Conservation (phyloP, 2,797 vertebrate genomes). For the Todus mexicanus region DNA sequence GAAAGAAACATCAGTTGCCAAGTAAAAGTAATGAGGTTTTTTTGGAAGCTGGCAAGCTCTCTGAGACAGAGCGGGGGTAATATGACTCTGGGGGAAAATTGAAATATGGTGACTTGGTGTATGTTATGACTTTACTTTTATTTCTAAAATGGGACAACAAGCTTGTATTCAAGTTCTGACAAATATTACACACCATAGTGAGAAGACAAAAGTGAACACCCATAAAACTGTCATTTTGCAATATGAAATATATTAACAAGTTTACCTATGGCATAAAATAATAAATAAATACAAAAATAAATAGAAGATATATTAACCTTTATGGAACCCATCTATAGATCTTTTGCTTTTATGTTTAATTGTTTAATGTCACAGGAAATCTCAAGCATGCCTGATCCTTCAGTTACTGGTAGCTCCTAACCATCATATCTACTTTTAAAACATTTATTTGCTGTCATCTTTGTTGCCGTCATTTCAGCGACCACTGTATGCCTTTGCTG, state of each 20-base stretch:
- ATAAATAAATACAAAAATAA: background rate
- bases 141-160: background rate
- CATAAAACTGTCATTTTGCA: background rate
- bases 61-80: background rate
- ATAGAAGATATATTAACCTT: background rate
- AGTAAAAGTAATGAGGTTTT: background rate
- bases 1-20: slow-evolving; percentile 19
- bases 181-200: background rate
- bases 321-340: background rate
- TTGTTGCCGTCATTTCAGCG: background rate
- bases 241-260: background rate
- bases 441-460: background rate
- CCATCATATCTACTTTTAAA: background rate
- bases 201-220: background rate
- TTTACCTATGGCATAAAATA: background rate
- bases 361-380: background rate
- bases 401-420: background rate
- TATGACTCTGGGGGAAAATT: background rate
- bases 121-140: background rate
- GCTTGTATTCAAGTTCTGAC: background rate
- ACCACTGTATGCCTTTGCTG: background rate
- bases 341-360: background rate
- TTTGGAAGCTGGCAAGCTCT: background rate
- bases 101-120: background rate
- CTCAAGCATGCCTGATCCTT: background rate